Conservation (phyloP, 1,140 invertebrate genomes). For the Drosophila bipectinata region DNA sequence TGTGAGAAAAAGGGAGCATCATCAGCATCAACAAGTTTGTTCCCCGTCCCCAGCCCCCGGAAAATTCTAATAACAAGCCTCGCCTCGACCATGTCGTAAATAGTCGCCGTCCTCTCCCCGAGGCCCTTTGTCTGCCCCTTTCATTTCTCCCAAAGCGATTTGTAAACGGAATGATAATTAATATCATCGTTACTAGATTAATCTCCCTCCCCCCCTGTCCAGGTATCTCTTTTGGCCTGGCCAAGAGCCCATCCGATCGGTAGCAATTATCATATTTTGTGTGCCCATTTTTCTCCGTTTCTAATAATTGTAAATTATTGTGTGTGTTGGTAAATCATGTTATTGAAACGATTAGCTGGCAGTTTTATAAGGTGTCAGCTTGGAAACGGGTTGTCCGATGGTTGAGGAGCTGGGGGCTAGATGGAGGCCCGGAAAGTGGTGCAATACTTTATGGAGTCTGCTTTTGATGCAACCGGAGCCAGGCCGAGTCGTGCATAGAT, state of each 20-base stretch:
- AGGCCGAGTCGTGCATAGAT: background rate
- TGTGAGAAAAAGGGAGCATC: constrained; percentile 78
- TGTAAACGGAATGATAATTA: constrained; percentile 79
- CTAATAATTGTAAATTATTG: constrained; percentile 80
- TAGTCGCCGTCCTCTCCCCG: constrained; percentile 18
- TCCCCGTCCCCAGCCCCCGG: background rate
- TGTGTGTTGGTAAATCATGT: constrained; percentile 75
- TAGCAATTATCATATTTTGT: constrained; percentile 79
- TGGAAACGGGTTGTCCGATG: background rate
- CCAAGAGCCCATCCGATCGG: constrained; percentile 25
- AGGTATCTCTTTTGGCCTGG: background rate
- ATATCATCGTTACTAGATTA: constrained; percentile 77
- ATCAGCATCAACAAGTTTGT: constrained; percentile 64
- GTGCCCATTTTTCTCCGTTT: constrained; percentile 47
- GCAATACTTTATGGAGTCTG: constrained; percentile 8
- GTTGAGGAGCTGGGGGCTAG: background rate
- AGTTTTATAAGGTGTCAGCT: constrained; percentile 70
- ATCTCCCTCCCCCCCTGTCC: constrained; percentile 25
- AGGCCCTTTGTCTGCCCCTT: constrained; percentile 40
- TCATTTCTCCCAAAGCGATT: constrained; percentile 40
- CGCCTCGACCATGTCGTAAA: constrained; percentile 58
- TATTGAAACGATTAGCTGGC: constrained; percentile 78
- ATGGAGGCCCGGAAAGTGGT: constrained; percentile 3
- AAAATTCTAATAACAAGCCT: constrained; percentile 52
- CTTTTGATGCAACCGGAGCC: background rate